Percentiles rank a stretch among this genome's conserved stretches.
Conservation (phyloP, 2,888 invertebrate genomes). For the Prionchulus punctatus region DNA sequence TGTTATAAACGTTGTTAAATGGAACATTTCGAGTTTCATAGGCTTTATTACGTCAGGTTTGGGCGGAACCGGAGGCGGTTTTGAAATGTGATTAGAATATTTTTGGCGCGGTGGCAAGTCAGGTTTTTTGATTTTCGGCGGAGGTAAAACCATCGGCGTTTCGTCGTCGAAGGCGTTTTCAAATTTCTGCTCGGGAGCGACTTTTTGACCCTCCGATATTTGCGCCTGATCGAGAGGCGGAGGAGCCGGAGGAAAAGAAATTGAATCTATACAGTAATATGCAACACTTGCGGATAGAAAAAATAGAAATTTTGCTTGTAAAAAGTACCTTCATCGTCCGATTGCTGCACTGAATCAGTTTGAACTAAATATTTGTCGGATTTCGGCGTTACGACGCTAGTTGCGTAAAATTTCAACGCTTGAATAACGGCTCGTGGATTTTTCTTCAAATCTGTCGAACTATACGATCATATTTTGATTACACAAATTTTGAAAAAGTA, state of each 20-base stretch:
- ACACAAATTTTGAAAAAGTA: background rate
- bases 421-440: conserved; percentile 77
- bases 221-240: too few relatives aligned
- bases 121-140: background rate
- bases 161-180: too few relatives aligned
- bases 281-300: background rate
- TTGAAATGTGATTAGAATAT: too few relatives aligned
- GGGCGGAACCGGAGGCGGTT: conserved; percentile 22
- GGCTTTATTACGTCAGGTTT: conserved; percentile 17
- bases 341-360: background rate
- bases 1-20: too few relatives aligned
- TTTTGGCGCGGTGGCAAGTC: background rate
- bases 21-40: background rate
- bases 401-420: conserved; percentile 70
- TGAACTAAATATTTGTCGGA: conserved; percentile 8
- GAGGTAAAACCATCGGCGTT: too few relatives aligned
- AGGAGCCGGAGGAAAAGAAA: background rate
- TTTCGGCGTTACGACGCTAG: conserved; percentile 19
- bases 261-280: background rate
- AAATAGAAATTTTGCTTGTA: background rate
- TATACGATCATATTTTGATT: conserved; percentile 16
- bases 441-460: conserved; percentile 62
- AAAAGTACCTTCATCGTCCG: conserved; percentile 6
- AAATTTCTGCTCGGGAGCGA: too few relatives aligned
- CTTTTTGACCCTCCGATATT: too few relatives aligned